Evolutionary conservation across 1,140 invertebrate genomes (phyloP).

Genomic region (Drosophila chauvacae): DNA sequence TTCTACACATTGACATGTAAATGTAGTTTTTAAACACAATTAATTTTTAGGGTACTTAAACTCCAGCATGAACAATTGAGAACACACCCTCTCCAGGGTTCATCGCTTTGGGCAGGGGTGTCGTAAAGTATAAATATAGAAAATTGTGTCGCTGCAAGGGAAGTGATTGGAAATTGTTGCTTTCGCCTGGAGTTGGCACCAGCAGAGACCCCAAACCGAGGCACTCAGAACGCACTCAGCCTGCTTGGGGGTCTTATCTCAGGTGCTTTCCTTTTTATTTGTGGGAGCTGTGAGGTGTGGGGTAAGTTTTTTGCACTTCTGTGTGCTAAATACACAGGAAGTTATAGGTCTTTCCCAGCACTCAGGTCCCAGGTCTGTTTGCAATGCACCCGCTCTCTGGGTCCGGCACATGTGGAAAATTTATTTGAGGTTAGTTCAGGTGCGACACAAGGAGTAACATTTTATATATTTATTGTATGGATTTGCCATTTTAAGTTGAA

Average conservation of each 20-base stretch:
- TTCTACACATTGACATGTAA: background rate
- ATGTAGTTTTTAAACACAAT: background rate
- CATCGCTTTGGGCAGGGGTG: constrained; percentile 32
- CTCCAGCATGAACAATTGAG: background rate
- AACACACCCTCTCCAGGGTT: background rate
- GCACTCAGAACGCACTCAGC: constrained; percentile 57
- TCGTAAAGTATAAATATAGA: constrained; percentile 78
- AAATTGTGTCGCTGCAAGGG: constrained; percentile 81
- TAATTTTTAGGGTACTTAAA: constrained; percentile 15
- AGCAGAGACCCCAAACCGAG: constrained; percentile 27
- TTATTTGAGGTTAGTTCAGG: constrained; percentile 83
- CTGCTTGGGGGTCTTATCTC: constrained; percentile 20
- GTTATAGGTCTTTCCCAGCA: constrained; percentile 39
- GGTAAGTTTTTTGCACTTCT: constrained; percentile 28
- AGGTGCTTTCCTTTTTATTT: constrained; percentile 6
- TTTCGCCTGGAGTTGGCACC: constrained; percentile 56
- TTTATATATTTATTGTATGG: constrained; percentile 83
- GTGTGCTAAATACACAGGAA: constrained; percentile 53
- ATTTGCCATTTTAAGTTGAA: constrained; percentile 80
- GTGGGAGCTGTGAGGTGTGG: constrained; percentile 4
- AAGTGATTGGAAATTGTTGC: constrained; percentile 83
- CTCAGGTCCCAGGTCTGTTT: constrained; percentile 44
- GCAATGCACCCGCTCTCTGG: constrained; percentile 18
- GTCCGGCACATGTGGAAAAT: constrained; percentile 74
- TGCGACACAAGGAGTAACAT: constrained; percentile 80